Conservation (phyloP, 2,797 vertebrate genomes). For the Takifugu ocellatus region DNA sequence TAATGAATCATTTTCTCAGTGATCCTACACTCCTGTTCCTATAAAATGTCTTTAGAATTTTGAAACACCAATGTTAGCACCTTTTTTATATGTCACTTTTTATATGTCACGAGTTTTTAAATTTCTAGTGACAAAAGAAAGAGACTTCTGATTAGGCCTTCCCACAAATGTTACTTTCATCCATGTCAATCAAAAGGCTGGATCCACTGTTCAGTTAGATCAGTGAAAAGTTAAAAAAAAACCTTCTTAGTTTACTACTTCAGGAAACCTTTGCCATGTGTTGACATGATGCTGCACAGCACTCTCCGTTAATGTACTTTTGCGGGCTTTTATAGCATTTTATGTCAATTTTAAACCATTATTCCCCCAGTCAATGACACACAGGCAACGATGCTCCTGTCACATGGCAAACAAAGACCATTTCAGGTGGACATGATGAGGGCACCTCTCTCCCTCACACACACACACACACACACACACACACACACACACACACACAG, state of each 20-base stretch:
- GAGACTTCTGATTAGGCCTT: too few species aligned
- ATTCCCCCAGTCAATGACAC: slow-evolving; percentile 42
- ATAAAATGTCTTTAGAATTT: too few species aligned
- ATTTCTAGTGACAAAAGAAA: too few species aligned
- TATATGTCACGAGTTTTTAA: too few species aligned
- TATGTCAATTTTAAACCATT: slow-evolving; percentile 48
- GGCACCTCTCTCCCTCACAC: slow-evolving; percentile 1
- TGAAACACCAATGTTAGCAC: too few species aligned
- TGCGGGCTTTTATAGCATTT: slow-evolving; percentile 44
- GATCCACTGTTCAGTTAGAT: neutral
- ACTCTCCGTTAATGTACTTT: slow-evolving; percentile 36
- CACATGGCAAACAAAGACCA: slow-evolving; percentile 19
- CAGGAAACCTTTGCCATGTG: slow-evolving; percentile 28
- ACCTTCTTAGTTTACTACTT: slow-evolving; percentile 7
- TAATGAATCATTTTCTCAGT: too few species aligned
- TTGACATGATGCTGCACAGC: slow-evolving; percentile 30
- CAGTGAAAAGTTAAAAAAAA: slow-evolving; percentile 4
- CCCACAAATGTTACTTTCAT: too few species aligned
- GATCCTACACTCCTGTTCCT: too few species aligned
- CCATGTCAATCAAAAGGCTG: neutral
- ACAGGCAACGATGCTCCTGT: slow-evolving; percentile 12
- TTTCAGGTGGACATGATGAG: neutral
- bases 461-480: slow-evolving; percentile 1
- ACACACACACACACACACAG: slow-evolving; percentile 9
- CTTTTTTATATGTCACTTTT: too few species aligned